Conservation (phyloP, 2,888 invertebrate genomes). For the Peribatodes rhomboidaria region DNA sequence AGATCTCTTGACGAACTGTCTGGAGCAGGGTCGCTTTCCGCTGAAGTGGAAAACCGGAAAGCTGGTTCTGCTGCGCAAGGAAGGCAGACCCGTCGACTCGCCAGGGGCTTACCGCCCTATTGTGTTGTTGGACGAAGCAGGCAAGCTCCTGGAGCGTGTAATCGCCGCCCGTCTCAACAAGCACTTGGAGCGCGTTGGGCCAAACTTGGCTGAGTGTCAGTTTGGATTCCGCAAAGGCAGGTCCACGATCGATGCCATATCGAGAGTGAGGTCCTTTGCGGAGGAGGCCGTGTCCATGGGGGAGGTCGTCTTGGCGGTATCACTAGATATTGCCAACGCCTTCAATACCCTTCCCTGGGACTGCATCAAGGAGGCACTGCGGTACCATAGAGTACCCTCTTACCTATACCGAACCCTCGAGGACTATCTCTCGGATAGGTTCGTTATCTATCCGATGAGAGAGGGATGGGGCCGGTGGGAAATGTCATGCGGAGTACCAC, state of each 20-base stretch:
- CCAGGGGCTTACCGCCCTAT: conserved; percentile 12
- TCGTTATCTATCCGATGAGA: not conserved
- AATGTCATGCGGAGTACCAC: not conserved
- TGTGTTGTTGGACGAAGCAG: conserved; percentile 9
- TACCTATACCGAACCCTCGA: not conserved
- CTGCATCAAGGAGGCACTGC: not conserved
- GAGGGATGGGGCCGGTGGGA: not conserved
- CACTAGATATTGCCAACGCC: not conserved
- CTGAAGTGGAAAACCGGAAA: not conserved
- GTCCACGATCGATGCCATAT: not conserved
- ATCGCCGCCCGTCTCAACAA: conserved; percentile 1
- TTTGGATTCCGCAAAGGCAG: conserved; percentile 3
- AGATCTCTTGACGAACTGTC: not conserved
- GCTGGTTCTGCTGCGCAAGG: not conserved
- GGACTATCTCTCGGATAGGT: not conserved
- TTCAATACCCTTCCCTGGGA: not conserved
- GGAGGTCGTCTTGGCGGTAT: conserved; percentile 1
- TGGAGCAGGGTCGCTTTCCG: not conserved
- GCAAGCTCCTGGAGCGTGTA: conserved; percentile 7
- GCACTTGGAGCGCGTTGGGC: not conserved
- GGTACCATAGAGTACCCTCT: not conserved
- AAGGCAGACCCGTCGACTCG: conserved; percentile 2
- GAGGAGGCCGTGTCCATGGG: conserved; percentile 4
- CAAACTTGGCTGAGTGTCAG: conserved; percentile 2
- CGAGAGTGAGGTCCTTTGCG: not conserved